phyloP scores from a whole-genome alignment of 1,140 invertebrate genomes.

The Cotesia chilonis region DNA sequence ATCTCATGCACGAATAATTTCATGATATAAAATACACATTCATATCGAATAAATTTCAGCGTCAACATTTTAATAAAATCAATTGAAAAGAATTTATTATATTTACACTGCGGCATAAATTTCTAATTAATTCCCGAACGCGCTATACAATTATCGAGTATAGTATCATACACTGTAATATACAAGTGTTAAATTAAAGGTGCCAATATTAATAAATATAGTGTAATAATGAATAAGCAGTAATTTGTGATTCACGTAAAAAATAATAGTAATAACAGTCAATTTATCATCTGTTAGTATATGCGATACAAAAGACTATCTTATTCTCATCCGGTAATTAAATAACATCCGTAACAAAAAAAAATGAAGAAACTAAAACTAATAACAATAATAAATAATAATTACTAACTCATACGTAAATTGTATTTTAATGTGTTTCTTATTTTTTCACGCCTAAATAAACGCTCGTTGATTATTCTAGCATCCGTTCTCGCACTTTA shows the following conservation, averaged over 20 bases:
- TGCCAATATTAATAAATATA: too few relatives aligned
- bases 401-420: background rate
- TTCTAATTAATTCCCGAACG: too few relatives aligned
- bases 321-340: slow-evolving; percentile 8
- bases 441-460: slow-evolving; percentile 18
- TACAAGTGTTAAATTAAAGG: too few relatives aligned
- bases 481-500: slow-evolving; percentile 15
- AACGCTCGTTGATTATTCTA: slow-evolving; percentile 12
- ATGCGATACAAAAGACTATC: background rate
- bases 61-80: too few relatives aligned
- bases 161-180: too few relatives aligned
- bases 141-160: too few relatives aligned
- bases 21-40: too few relatives aligned
- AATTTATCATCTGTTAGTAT: background rate
- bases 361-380: slow-evolving; percentile 7
- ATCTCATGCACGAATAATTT: too few relatives aligned
- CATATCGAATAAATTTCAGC: too few relatives aligned
- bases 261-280: too few relatives aligned
- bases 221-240: background rate
- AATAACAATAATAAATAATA: slow-evolving; percentile 16
- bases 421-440: background rate
- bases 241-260: background rate
- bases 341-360: slow-evolving; percentile 2
- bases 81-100: too few relatives aligned
- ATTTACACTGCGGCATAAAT: too few relatives aligned